These are phyloP conservation scores for Bradynema listronoti DNA, from an alignment of 1,140 invertebrate species.

Conservation along the genomic window DNA sequence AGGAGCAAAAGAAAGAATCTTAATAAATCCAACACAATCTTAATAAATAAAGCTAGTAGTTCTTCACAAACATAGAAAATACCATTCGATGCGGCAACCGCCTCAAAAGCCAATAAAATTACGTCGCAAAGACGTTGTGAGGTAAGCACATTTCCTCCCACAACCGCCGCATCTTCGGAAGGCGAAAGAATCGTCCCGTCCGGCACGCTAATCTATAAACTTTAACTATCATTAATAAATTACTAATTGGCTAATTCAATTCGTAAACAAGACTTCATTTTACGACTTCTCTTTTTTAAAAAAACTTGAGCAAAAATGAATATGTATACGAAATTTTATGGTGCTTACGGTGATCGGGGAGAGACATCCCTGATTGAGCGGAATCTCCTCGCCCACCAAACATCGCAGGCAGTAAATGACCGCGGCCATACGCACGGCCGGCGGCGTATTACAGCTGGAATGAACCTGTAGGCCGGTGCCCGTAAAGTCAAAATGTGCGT, in stretches of 20 bases:
- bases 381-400: slow-evolving; percentile 92
- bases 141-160: slow-evolving; percentile 94
- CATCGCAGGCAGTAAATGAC: slow-evolving; percentile 96
- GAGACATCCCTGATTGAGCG: slow-evolving; percentile 73
- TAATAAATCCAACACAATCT: too few relatives aligned
- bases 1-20: too few relatives aligned
- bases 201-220: slow-evolving; percentile 69
- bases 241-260: neutral
- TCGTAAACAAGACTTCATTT: neutral
- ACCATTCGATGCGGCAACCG: slow-evolving; percentile 82
- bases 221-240: too few relatives aligned
- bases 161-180: slow-evolving; percentile 85
- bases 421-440: slow-evolving; percentile 87
- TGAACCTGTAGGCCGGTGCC: slow-evolving; percentile 68
- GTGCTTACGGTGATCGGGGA: slow-evolving; percentile 62
- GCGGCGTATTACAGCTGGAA: slow-evolving; percentile 92
- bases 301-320: neutral
- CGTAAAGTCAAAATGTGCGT: slow-evolving; percentile 79
- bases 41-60: neutral
- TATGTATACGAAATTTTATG: neutral
- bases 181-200: slow-evolving; percentile 78
- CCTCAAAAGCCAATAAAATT: slow-evolving; percentile 79
- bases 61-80: slow-evolving; percentile 5
- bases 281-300: slow-evolving; percentile 20
- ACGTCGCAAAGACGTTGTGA: slow-evolving; percentile 95